Conservation (phyloP, 2,888 invertebrate species). For the Blastobasis adustella region DNA sequence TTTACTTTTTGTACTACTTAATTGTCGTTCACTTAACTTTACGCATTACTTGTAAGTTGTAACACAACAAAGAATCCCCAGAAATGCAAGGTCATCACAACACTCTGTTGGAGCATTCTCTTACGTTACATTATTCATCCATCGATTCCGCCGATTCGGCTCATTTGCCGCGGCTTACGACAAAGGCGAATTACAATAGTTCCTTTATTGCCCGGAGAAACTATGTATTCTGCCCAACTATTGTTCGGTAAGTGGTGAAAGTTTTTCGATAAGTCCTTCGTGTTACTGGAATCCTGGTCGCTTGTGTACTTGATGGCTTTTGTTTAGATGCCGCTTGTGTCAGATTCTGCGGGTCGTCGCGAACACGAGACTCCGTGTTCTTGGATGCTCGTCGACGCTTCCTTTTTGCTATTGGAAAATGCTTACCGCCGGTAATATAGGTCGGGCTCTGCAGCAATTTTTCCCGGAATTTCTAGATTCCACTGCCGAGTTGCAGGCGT, state of each 20-base stretch:
- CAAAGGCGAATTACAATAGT: background rate
- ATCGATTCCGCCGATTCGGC: no score
- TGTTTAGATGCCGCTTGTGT: constrained; percentile 47
- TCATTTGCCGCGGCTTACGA: no score
- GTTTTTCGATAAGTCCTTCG: constrained; percentile 46
- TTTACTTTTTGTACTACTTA: no score
- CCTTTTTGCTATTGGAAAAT: constrained; percentile 37
- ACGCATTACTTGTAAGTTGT: no score
- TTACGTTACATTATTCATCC: no score
- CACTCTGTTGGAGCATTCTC: no score
- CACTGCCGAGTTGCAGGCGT: background rate
- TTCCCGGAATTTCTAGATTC: constrained; percentile 1
- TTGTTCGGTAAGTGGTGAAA: constrained; percentile 28
- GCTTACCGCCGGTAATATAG: constrained; percentile 20
- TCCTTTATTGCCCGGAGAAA: constrained; percentile 17
- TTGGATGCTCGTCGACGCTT: constrained; percentile 11
- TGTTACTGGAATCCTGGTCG: constrained; percentile 33
- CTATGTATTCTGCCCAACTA: constrained; percentile 17
- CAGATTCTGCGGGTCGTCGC: constrained; percentile 48
- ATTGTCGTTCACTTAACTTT: no score
- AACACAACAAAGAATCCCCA: no score
- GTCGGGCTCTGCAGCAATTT: constrained; percentile 17
- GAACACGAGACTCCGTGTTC: constrained; percentile 41
- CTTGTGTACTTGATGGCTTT: constrained; percentile 41
- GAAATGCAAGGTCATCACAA: no score